Percentiles rank a stretch among this genome's conserved stretches.
phyloP scores from a whole-genome alignment of 2,113 vertebrate species.

The Sturnira hondurensis region DNA sequence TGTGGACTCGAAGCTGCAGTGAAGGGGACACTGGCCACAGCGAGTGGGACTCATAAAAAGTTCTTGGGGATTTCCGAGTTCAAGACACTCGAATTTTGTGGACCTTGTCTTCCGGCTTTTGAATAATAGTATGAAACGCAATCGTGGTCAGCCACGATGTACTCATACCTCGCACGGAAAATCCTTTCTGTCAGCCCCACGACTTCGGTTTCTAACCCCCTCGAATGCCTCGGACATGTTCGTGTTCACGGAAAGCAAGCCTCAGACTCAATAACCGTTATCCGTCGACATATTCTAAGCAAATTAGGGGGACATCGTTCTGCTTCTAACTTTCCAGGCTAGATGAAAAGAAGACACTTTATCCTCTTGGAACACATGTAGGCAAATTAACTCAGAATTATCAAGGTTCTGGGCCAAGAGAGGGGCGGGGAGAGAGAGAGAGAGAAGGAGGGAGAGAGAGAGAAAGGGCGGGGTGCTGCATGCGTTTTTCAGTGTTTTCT shows the following conservation, averaged over 20 bases:
- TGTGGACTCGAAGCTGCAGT: not conserved
- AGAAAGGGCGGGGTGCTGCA: not conserved
- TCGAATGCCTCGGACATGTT: not conserved
- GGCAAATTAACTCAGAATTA: not conserved
- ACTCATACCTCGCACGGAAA: not conserved
- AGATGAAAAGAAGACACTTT: conserved; percentile 8
- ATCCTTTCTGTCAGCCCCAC: not conserved
- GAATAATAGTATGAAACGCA: not conserved
- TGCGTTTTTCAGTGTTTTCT: conserved; percentile 51
- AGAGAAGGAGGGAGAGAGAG: no score
- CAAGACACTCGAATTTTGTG: not conserved
- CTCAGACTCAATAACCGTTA: not conserved
- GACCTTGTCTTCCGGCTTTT: not conserved
- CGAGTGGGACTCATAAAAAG: not conserved
- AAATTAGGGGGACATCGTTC: not conserved
- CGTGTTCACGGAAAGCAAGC: not conserved
- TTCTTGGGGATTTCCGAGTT: conserved; percentile 19
- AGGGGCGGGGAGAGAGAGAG: not conserved
- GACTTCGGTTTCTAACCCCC: not conserved
- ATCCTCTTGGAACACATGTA: not conserved
- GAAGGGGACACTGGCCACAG: not conserved
- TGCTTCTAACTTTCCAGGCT: not conserved
- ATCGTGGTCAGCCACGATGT: not conserved
- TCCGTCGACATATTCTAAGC: not conserved
- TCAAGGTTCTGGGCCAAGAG: not conserved